Base-by-base conservation (phyloP, 2,888 invertebrate genomes). In the Gymnosoma rotundatum region DNA sequence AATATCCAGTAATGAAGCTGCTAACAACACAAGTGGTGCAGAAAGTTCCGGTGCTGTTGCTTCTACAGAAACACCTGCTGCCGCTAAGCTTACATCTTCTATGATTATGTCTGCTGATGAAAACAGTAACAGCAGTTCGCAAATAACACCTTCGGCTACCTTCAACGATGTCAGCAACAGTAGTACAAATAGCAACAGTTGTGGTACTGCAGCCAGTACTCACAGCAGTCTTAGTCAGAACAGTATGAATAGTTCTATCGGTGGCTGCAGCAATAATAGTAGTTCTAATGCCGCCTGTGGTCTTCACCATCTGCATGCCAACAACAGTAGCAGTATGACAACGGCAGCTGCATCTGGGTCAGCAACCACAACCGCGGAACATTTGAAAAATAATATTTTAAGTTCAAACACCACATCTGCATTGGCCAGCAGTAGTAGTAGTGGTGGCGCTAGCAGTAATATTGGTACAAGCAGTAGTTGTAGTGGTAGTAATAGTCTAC, bases 111-210 rank as follows among this genome's bases (percentile, higher is more conserved):
- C 85, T 6, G 76, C 85, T 18, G 90, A 91, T 84, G 91, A 91
- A 74, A 91, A 87, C 76, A 91, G 90, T 86, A 91, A 90, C 48
- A 80, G 83, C 60, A 82, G 82, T 58, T 75, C 83, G 45, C 90
- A 89, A 52, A 76, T 89, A 85, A 89, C 88, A 42, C 91, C 90
- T 61, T 87, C 90, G 25, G 90, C 90, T 38, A 87, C 90, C 42
- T 88, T 90, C 32, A 90, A 91, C 70, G 90, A 90, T 83, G 90
- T 90, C 42, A 91, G 91, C 88, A 91, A 90, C 81, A 91, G 90
- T 87, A 91, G 91, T 87, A 91, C 91, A 76, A 91, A 91, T 87
- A 91, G 91, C 89, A 92, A 90, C 86, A 91, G 90, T 87, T 91
- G 90, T 84, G 91, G 90, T 54, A 90, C 85, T 38, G 83, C 84